Percentiles rank a stretch among this genome's conserved stretches.
phyloP scores from a whole-genome alignment of 2,797 vertebrate genomes.

The Gambusia yucatana region DNA sequence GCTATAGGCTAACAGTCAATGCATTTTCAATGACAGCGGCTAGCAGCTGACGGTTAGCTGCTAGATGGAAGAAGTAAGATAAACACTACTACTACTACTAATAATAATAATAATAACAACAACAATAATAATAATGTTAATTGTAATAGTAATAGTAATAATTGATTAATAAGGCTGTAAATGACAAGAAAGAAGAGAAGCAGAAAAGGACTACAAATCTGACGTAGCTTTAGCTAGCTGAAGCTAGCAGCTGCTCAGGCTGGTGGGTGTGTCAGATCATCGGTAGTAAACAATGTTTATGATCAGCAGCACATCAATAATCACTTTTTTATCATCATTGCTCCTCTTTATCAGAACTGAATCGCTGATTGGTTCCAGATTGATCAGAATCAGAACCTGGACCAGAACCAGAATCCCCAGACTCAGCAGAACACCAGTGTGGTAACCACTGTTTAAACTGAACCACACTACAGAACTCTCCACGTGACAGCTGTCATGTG shows the following conservation, averaged over 20 bases:
- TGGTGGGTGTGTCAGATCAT: not conserved
- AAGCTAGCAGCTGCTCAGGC: not conserved
- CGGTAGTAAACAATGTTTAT: not conserved
- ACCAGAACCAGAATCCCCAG: not conserved
- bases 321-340: not conserved
- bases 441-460: not conserved
- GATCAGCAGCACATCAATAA: not conserved
- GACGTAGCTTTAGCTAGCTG: not conserved
- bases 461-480: not conserved
- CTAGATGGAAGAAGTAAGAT: not conserved
- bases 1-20: constrained; percentile 49
- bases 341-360: not conserved
- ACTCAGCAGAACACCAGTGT: not conserved
- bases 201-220: not conserved
- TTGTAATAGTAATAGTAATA: no score
- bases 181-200: not conserved
- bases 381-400: not conserved
- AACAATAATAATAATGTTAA: no score
- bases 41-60: constrained; percentile 35
- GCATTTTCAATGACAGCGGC: constrained; percentile 25
- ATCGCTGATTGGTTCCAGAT: not conserved
- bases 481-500: not conserved
- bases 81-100: not conserved
- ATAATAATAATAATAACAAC: no score
- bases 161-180: not conserved